A percentile compares a stretch with the other conserved stretches of the same genome.
These are phyloP conservation scores for Phania funesta DNA, from an alignment of 2,888 invertebrate species.

Conservation along the genomic window DNA sequence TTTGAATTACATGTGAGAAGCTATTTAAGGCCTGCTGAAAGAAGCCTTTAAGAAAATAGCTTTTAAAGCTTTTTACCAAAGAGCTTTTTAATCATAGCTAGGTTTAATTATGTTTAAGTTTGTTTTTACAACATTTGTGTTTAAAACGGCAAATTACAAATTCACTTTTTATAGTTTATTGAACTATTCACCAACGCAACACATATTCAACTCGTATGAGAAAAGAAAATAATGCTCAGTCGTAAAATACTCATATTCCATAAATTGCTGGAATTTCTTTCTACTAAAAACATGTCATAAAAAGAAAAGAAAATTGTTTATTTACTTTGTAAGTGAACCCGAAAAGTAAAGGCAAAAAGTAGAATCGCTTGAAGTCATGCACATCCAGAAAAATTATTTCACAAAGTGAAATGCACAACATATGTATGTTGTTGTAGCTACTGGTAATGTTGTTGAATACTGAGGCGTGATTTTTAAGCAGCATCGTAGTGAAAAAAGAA, in stretches of 20 bases:
- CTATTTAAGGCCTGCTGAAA: no score
- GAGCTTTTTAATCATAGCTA: no score
- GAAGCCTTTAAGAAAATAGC: no score
- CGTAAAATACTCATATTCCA: slow-evolving; percentile 31
- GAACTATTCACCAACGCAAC: background rate
- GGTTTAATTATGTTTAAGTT: no score
- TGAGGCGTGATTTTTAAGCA: slow-evolving; percentile 40
- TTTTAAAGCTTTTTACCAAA: no score
- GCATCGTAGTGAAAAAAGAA: slow-evolving; percentile 9
- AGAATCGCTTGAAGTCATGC: slow-evolving; percentile 30
- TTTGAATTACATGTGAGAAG: no score
- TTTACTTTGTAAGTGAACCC: slow-evolving; percentile 36
- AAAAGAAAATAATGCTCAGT: slow-evolving; percentile 8
- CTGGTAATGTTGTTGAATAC: slow-evolving; percentile 1
- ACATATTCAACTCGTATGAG: background rate
- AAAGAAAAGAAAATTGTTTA: slow-evolving; percentile 29
- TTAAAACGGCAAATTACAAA: no score
- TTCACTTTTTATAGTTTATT: slow-evolving; percentile 27
- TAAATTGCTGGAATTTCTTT: slow-evolving; percentile 31
- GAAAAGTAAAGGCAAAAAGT: slow-evolving; percentile 4
- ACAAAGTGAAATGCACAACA: slow-evolving; percentile 4
- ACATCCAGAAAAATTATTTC: slow-evolving; percentile 17
- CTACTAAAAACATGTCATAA: slow-evolving; percentile 10
- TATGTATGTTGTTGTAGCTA: background rate
- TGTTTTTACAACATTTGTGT: no score